Percentiles rank a stretch among this genome's conserved stretches.
These are phyloP conservation scores for Epinephelus cyanopodus DNA, from an alignment of 2,113 vertebrate species.

Conservation along the genomic window DNA sequence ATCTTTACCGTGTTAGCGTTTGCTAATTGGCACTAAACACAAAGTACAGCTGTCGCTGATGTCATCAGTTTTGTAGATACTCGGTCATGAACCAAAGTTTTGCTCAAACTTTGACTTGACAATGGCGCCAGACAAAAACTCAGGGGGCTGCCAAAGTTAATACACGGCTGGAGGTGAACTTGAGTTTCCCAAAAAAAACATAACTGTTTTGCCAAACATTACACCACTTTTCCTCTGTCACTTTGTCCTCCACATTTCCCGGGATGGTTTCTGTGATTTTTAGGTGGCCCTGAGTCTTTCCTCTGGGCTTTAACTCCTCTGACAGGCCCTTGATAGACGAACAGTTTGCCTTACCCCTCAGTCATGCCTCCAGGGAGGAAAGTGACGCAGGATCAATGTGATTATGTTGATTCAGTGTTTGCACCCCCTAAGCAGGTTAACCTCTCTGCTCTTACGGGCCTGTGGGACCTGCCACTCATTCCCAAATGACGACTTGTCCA, in stretches of 20 bases:
- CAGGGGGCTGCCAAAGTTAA: not conserved
- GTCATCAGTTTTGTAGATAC: not conserved
- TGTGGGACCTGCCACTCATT: slow-evolving; percentile 63
- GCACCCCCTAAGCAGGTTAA: slow-evolving; percentile 67
- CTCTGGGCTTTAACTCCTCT: slow-evolving; percentile 37
- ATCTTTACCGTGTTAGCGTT: not conserved
- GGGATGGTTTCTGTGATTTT: slow-evolving; percentile 21
- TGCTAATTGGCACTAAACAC: not conserved
- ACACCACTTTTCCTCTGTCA: slow-evolving; percentile 16
- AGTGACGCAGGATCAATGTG: slow-evolving; percentile 65
- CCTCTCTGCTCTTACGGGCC: slow-evolving; percentile 59
- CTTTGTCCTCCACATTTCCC: not conserved
- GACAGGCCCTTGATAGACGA: slow-evolving; percentile 58
- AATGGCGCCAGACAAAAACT: not conserved
- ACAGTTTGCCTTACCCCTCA: slow-evolving; percentile 50
- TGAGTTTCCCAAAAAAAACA: too few species aligned
- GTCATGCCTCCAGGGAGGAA: slow-evolving; percentile 50
- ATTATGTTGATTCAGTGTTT: slow-evolving; percentile 70
- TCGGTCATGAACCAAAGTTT: not conserved
- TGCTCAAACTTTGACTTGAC: not conserved
- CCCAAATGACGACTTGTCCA: slow-evolving; percentile 60
- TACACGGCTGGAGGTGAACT: not conserved
- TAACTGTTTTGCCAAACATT: not conserved
- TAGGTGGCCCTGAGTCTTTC: slow-evolving; percentile 14
- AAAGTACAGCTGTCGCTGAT: not conserved